Base-by-base conservation (phyloP, 1,140 invertebrate species). In the Eumeta japonica region DNA sequence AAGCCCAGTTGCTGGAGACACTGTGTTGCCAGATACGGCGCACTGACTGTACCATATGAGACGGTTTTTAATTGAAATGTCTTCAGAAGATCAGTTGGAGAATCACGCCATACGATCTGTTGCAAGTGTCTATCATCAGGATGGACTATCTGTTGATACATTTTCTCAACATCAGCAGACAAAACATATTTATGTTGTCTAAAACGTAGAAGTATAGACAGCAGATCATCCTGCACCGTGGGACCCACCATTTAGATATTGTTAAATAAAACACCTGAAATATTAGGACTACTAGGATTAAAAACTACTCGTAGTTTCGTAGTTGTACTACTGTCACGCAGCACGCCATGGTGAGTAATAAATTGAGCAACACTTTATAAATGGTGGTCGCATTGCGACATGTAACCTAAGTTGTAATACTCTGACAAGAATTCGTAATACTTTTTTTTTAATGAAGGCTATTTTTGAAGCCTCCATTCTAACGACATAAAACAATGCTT, bases 131-230 rank as follows among this genome's bases (percentile, higher is more conserved):
- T 17, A 40, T 67, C 50, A 19, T 57, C 39, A 13, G 43, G 19
- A 28, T 49, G 20, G 12, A 75, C 9, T 12, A 76, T 48, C 45
- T 68, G 61, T 2, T 63, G 36, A 32, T 66, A 77, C 62, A 76
- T 74, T 41, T 72, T 62, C 11, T 48, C 44, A 3, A 73, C 53
- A 39, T 76, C 71, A 0, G 51, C 55, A 3, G 49, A 39, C 9
- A 76, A 15, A 3, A 55, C 55, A 28, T 44, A 54, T 28, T 32
- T 37, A 48, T 63, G 46, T 32, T 41, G 34, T 34, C 67, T 37
- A 43, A 73, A 75, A 5, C 63, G 43, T 0, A 67, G 10, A 5
- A 76, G 16, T 31, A 71, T 55, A 3, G 44, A 37, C 11, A 58
- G 39, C 4, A 76, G 24, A 27, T 72, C 58, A 12, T 57, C 45